Base-by-base conservation (phyloP, 2,797 vertebrate genomes). In the Falco naumanni region DNA sequence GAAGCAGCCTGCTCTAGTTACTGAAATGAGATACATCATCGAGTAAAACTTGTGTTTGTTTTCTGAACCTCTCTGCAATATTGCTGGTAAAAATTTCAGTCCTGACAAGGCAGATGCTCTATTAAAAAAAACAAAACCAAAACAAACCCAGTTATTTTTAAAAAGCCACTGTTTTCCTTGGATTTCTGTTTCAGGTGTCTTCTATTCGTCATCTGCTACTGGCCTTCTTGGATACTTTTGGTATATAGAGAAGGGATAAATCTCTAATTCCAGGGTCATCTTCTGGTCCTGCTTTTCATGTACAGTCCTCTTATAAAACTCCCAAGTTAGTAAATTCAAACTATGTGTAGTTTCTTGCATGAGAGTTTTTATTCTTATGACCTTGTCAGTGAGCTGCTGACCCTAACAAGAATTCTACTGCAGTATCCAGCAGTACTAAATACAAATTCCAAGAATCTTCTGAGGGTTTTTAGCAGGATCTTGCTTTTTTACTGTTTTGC, bases 1-100 rank as follows among this genome's bases (percentile, higher is more conserved):
- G 72, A 72, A 93, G 85, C 77, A 90, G 76, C 47, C 61, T 95
- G 90, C 61, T 96, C 94, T 84, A 88, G 33, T 95, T 96, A 71
- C 72, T 71, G 61, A 75, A 43, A 61, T 68, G 66, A 83, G 68
- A 91, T 39, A 78, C 1, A 1, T 78, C 69, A 86, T 31, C 7
- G 22, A 89, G 56, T 75, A 69, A 76, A 90, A 78, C 61, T 61
- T 87, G 59, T 56, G 65, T 59, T 93, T 94, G 89, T 87, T 95
- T 96, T 84, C 70, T 95, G 63, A 94, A 34, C 63, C 80, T 80
- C 25, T 48, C 77, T 79, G 48, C 53, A 84, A 41, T 16, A 9
- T 41, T 68, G 50, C 66, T 95, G 37, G 24, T 85, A 82, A 68
- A 87, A 83, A 69, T 22, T 31, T 54, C 33, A 86, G 61, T 71